A percentile compares a stretch with the other conserved stretches of the same genome.
Evolutionary conservation across 2,888 invertebrate genomes (phyloP).

Genomic region (Agrotis exclamationis): DNA sequence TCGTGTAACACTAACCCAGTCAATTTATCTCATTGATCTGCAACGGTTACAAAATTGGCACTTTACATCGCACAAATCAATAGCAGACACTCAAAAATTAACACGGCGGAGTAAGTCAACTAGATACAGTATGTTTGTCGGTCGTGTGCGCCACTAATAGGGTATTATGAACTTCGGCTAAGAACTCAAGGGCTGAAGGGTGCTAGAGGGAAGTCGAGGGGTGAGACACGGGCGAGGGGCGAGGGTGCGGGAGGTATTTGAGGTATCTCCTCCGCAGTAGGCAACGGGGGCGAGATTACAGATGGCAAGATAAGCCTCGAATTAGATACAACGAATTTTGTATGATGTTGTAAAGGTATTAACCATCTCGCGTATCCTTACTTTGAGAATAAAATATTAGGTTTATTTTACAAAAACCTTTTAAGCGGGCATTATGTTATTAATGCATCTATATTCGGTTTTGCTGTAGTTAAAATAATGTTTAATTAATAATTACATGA

Average conservation of each 20-base stretch:
- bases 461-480: slow-evolving; percentile 50
- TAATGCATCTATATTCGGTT: slow-evolving; percentile 59
- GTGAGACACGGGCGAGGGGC: slow-evolving; percentile 51
- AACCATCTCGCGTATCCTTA: slow-evolving; percentile 79
- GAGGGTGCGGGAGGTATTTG: slow-evolving; percentile 76
- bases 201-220: slow-evolving; percentile 68
- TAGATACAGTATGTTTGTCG: slow-evolving; percentile 77
- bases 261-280: slow-evolving; percentile 81
- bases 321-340: slow-evolving; percentile 90
- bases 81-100: slow-evolving; percentile 57
- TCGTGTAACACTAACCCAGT: not conserved
- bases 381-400: slow-evolving; percentile 89
- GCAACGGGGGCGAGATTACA: slow-evolving; percentile 86
- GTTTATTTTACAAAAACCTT: slow-evolving; percentile 80
- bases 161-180: slow-evolving; percentile 89
- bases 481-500: slow-evolving; percentile 51
- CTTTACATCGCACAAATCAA: slow-evolving; percentile 36
- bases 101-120: slow-evolving; percentile 71
- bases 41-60: not conserved
- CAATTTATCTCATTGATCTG: not conserved
- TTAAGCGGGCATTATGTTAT: slow-evolving; percentile 70
- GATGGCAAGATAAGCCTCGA: slow-evolving; percentile 90
- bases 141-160: slow-evolving; percentile 86
- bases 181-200: slow-evolving; percentile 82
- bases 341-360: slow-evolving; percentile 88